Conservation (phyloP, 1,140 invertebrate genomes). For the Trypoxylus dichotomus region DNA sequence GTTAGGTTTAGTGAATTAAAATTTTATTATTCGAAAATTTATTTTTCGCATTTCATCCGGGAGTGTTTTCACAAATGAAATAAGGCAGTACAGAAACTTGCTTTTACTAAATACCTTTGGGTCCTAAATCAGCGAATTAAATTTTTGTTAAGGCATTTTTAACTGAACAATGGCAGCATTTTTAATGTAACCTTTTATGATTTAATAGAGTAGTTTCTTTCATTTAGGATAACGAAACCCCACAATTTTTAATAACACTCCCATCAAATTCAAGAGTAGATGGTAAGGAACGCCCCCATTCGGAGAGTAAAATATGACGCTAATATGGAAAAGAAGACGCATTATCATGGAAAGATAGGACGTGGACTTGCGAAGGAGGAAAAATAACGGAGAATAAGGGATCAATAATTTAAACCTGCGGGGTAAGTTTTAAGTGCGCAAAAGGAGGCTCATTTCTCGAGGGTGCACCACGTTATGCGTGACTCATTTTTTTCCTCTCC, state of each 20-base stretch:
- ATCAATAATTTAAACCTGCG: constrained; percentile 43
- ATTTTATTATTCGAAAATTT: too few species aligned
- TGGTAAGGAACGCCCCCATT: not conserved
- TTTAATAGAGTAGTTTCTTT: too few species aligned
- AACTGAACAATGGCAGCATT: too few species aligned
- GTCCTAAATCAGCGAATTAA: too few species aligned
- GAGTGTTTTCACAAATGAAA: too few species aligned
- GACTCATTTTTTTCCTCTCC: constrained; percentile 49
- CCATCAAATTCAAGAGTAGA: not conserved
- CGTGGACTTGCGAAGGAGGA: not conserved
- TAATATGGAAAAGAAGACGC: constrained; percentile 13
- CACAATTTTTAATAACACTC: not conserved
- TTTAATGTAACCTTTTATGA: too few species aligned
- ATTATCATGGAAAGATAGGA: not conserved
- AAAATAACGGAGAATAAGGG: constrained; percentile 17
- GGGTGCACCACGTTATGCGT: constrained; percentile 40
- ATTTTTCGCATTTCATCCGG: too few species aligned
- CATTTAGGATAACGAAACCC: not conserved
- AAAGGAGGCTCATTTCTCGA: constrained; percentile 37
- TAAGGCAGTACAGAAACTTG: too few species aligned
- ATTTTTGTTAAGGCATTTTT: too few species aligned
- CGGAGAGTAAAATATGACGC: constrained; percentile 20
- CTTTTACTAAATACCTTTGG: too few species aligned
- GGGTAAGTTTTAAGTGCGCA: constrained; percentile 36
- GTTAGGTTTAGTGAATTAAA: too few species aligned